Base-by-base conservation (phyloP, 2,888 invertebrate species). In the Hydroisotoma schaefferi region DNA sequence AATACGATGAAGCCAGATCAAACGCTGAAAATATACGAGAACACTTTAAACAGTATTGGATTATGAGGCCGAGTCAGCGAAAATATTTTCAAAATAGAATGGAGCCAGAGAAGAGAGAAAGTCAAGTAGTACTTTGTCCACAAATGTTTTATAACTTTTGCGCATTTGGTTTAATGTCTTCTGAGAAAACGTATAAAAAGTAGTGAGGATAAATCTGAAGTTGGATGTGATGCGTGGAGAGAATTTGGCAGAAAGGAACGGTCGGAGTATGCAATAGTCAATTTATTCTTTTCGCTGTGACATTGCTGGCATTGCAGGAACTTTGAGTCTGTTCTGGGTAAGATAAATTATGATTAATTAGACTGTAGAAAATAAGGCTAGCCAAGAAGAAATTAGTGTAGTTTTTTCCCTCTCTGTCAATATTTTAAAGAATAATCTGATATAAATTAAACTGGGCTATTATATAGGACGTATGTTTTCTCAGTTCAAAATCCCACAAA, bases 21-120 rank as follows among this genome's bases (percentile, higher is more conserved):
- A 23, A 18, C 25, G 5, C 6, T 46, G 46, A 46, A 46, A 23
- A 46, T 23, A 25, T 23, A 27, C 4, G 46, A 46, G 46, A 46
- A 22, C 22, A 46, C 18, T 46, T n/a, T 18, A 28, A 12, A n/a
- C 4, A 27, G 27, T 18, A 23, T 8, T 8, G 28, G 49, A 29
- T 49, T 49, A 49, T 49, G 49, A 52, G 22, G 37, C 52, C 37
- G 52, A 52, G 22, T 52, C 52, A 52, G 52, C 52, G 33, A 33
- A 52, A 52, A 52, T 28, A 52, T 52, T 52, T 29, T 33, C 15
- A 23, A 23, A 52, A 18, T 33, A 52, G 52, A 23, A 37, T 10
- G 15, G 18, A 10, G 6, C 23, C 25, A 46, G 20, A 40, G n/a
- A 10, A 6, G 18, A 20, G 43, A 10, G 47, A 20, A 6, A 8